Conservation (phyloP, 2,797 vertebrate species). For the Urocyon cinereoargenteus region DNA sequence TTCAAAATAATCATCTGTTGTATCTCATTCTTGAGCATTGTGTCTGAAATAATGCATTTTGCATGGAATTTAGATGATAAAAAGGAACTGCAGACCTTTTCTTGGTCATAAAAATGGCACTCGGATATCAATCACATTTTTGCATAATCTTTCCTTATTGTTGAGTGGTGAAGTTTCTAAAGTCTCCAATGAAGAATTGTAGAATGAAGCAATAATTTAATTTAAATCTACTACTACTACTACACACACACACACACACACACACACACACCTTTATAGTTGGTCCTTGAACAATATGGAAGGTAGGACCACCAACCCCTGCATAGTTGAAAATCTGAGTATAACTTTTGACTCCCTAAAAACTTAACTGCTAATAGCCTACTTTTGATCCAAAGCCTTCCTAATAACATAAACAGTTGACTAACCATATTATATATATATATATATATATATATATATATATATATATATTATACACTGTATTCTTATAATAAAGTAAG, state of each 20-base stretch:
- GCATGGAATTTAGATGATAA: slow-evolving; percentile 37
- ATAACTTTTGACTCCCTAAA: background rate
- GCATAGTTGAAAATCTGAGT: background rate
- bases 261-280: background rate
- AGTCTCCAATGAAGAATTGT: slow-evolving; percentile 50
- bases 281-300: background rate
- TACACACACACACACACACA: background rate
- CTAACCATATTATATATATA: too few species aligned
- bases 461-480: background rate
- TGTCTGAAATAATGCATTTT: slow-evolving; percentile 59
- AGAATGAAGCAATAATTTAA: background rate
- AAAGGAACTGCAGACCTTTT: slow-evolving; percentile 54
- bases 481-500: background rate
- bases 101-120: slow-evolving; percentile 35
- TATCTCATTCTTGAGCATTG: slow-evolving; percentile 36
- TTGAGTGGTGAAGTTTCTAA: slow-evolving; percentile 13
- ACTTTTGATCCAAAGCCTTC: background rate
- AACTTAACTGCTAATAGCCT: background rate
- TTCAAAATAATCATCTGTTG: slow-evolving; percentile 72
- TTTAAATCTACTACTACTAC: background rate
- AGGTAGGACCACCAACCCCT: background rate
- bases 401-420: background rate
- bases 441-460: too few species aligned
- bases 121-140: slow-evolving; percentile 52
- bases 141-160: background rate